Evolutionary conservation across 2,797 vertebrate species (phyloP).

Genomic region (Gallirallus australis): DNA sequence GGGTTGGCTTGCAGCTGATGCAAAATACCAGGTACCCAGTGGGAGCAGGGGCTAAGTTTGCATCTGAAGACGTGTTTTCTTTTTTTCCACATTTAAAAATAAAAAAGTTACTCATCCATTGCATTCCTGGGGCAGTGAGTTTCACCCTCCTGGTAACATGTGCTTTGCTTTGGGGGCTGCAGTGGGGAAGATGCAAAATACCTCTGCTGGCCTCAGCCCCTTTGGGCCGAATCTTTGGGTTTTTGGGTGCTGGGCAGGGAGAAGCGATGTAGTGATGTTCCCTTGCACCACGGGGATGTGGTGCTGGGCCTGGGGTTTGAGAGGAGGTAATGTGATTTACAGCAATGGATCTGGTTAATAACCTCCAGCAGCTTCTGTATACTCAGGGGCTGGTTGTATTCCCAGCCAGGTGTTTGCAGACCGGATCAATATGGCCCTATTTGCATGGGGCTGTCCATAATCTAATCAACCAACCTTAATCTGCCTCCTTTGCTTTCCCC

Average conservation of each 20-base stretch:
- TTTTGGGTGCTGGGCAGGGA: rapidly evolving
- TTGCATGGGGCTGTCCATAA: slow-evolving; percentile 63
- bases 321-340: slow-evolving; percentile 67
- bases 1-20: background rate
- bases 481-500: slow-evolving; percentile 18
- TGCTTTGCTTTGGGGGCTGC: background rate
- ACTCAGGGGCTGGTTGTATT: slow-evolving; percentile 68
- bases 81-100: background rate
- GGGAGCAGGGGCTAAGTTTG: background rate
- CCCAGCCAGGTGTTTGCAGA: slow-evolving; percentile 73
- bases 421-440: slow-evolving; percentile 68
- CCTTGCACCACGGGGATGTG: background rate
- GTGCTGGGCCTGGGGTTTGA: slow-evolving; percentile 21
- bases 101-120: too few species aligned
- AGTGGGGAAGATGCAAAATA: background rate
- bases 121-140: background rate
- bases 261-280: background rate
- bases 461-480: slow-evolving; percentile 54
- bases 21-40: background rate
- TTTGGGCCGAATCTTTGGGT: background rate
- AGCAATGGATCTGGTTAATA: slow-evolving; percentile 70
- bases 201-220: rapidly evolving
- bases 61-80: background rate
- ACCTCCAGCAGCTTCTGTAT: slow-evolving; percentile 71
- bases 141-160: background rate